Base-by-base conservation (phyloP, 2,797 vertebrate genomes). In the Babyrousa celebensis region DNA sequence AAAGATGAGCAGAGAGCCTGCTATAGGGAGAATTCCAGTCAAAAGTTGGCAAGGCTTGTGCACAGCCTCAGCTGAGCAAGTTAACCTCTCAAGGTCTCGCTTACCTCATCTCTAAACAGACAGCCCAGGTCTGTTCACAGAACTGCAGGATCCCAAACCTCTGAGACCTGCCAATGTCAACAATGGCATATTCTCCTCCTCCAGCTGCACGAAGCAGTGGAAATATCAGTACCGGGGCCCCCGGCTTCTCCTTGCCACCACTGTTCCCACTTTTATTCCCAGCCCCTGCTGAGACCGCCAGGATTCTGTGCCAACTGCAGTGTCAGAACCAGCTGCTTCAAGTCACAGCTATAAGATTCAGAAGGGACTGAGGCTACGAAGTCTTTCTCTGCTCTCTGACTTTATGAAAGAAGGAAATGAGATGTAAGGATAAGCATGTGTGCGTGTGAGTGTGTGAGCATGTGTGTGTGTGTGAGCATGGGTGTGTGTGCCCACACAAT, bases 211-310 rank as follows among this genome's bases (percentile, higher is more conserved):
- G 1, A 43, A 63, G 68, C 43, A 23, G 54, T 32, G 54, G 27
- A 18, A 65, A 67, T 40, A 23, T 20, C 17, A 32, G 54, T 3
- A 4, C 36, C 18, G 6, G 60, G 56, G 15, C 23, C 63, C 29
- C 0, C 1, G 3, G 48, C 1, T 32, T 54, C 54, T 36, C 40
- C 18, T 72, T 21, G 29, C 60, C 56, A 25, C 70, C 8, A 3
- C 18, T 1, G 0, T 20, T 43, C 12, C 14, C 25, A 16, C 12
- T 40, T 72, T 32, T 16, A 11, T 58, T 5, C 23, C 48, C 5
- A 20, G 21, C 2, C 20, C 18, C 56, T 23, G 72, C 43, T 32
- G 84, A 84, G 60, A n/a, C 27, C 67, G 40, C 7, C 29, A 11
- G 58, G 16, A 18, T 40, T 85, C 86, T 40, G 21, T 12, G 52